phyloP scores from a whole-genome alignment of 2,797 vertebrate genomes.

The Acipenser transmontanus region DNA sequence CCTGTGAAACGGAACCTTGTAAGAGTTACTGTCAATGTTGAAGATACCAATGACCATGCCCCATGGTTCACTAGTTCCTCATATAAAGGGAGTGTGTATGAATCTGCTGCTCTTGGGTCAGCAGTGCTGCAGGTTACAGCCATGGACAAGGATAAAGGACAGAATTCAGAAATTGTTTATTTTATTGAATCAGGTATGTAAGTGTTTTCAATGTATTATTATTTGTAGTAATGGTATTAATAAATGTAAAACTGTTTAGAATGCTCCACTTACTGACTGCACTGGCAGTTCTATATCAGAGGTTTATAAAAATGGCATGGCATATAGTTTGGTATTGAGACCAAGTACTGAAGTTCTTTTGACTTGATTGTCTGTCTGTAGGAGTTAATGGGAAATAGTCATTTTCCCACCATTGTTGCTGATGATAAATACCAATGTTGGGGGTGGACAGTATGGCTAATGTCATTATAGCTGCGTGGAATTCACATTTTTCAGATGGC shows the following conservation, averaged over 20 bases:
- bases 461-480: slow-evolving; percentile 44
- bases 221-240: no score
- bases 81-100: slow-evolving; percentile 77
- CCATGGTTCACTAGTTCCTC: slow-evolving; percentile 85
- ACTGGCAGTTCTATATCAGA: no score
- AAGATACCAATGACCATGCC: slow-evolving; percentile 87
- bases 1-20: slow-evolving; percentile 90
- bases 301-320: no score
- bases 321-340: no score
- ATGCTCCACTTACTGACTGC: no score
- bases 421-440: slow-evolving; percentile 46
- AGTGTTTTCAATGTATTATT: no score
- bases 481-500: slow-evolving; percentile 64
- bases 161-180: slow-evolving; percentile 81
- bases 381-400: slow-evolving; percentile 53
- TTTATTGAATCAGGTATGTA: slow-evolving; percentile 83
- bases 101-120: slow-evolving; percentile 73
- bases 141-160: slow-evolving; percentile 86
- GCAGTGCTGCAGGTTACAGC: slow-evolving; percentile 82
- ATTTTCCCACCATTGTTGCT: slow-evolving; percentile 58
- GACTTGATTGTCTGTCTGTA: slow-evolving; percentile 30
- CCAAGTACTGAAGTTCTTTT: neutral
- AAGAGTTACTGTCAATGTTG: slow-evolving; percentile 75
- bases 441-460: slow-evolving; percentile 44
- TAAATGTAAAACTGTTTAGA: no score